These are phyloP conservation scores for Chymomyza costata DNA, from an alignment of 1,140 invertebrate genomes.

Conservation along the genomic window DNA sequence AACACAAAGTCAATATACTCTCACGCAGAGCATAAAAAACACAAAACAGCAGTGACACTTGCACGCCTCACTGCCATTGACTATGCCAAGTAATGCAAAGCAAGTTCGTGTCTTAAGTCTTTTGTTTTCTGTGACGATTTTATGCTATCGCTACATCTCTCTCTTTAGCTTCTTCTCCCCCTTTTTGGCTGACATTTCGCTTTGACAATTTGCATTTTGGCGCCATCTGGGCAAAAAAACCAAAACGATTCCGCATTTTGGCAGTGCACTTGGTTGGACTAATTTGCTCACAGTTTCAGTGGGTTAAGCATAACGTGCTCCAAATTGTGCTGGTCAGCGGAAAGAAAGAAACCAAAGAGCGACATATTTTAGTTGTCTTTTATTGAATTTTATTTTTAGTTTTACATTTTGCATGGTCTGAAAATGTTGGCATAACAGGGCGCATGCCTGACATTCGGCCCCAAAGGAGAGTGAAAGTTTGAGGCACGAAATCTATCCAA, in stretches of 20 bases:
- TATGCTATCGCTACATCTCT: neutral
- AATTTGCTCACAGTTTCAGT: conserved; percentile 41
- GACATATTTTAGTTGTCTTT: neutral
- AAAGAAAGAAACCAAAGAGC: conserved; percentile 25
- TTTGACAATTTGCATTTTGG: conserved; percentile 9
- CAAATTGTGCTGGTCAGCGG: conserved; percentile 30
- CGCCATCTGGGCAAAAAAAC: conserved; percentile 22
- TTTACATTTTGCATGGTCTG: neutral
- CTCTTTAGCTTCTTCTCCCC: conserved; percentile 25
- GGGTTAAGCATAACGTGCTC: neutral
- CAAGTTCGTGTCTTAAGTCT: conserved; percentile 63
- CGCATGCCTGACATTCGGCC: conserved; percentile 54
- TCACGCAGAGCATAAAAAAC: neutral
- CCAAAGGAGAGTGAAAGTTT: conserved; percentile 69
- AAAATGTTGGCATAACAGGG: neutral
- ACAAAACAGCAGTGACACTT: conserved; percentile 8
- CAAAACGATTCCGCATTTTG: conserved; percentile 50
- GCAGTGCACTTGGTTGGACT: conserved; percentile 53
- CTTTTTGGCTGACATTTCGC: conserved; percentile 7
- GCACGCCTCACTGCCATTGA: conserved; percentile 26
- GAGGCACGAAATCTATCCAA: conserved; percentile 42
- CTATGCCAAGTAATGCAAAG: no score
- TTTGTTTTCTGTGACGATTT: conserved; percentile 36
- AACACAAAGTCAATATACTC: neutral
- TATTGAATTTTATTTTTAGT: neutral